Base-by-base conservation (phyloP, 2,797 vertebrate species). In the Amphiprion clarkii region DNA sequence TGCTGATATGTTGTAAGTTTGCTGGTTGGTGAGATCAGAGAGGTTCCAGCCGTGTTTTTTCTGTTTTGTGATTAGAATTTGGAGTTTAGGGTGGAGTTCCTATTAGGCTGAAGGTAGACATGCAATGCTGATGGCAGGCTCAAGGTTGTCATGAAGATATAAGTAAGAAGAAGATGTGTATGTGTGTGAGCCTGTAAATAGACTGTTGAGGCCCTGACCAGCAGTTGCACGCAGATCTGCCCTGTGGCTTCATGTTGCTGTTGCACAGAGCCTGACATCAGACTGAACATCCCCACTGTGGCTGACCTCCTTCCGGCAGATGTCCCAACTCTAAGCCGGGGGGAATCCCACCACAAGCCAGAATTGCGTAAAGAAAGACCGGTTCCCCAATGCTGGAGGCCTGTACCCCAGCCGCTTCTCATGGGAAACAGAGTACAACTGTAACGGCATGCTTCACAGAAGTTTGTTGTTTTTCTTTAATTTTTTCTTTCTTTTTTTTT, bases 241-340 rank as follows among this genome's bases (percentile, higher is more conserved):
- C 86, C 94, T 97, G 96, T 97, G 96, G 96, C 95, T 97, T 97
- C 93, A 91, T 85, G 89, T 69, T 85, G 82, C 70, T 83, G 83
- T 77, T 80, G 79, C 66, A 11, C 78, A 89, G 85, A 87, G 89
- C 90, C 91, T 94, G 87, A 94, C 94, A 94, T 85, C 94, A 92
- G 85, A 89, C 89, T 95, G 91, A 92, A 94, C 95, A 95, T 92
- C 95, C 89, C 94, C 96, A 96, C 94, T 97, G 96, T 96, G 93
- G 92, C 94, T 94, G 93, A 93, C 95, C 96, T 95, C 92, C 94
- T 97, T 98, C 96, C 95, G 96, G 96, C 95, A 96, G 96, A 97
- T 97, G 96, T 96, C 95, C 96, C 95, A 96, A 93, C 89, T 93
- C 71, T 92, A 84, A 90, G 93, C 89, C 93, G 82, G 82, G 85